Evolutionary conservation across 2,113 vertebrate genomes (phyloP), one percentile per base, ranked within the genome.

Genomic region (Puma concolor): DNA sequence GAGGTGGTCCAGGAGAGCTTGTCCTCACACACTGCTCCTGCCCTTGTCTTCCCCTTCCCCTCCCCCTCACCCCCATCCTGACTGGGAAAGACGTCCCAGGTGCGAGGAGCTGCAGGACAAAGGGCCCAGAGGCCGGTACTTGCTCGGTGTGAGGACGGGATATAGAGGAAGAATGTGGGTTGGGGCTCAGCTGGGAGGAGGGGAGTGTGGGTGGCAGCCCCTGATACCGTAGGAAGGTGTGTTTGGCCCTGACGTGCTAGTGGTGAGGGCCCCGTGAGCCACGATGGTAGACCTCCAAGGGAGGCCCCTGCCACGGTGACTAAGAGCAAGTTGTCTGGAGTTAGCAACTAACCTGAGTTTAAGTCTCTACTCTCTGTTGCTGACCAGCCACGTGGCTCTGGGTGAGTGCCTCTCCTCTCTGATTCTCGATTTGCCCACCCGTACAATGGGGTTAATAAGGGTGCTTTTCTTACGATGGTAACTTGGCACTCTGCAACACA

Each of bases 11-110:
- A n/a, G 95, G 76, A 48, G 66, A 48, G 29, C 16, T 2, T 3
- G 64, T 81, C 27, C 60, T 36, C 27, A 0, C 2, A 2, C 13
- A 0, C 36, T 8, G 21, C 27, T 29, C 19, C 36, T 11, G n/a
- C n/a, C 69, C 60, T 21, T 50, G 44, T 33, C 54, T 41, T 57
- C 25, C 25, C 15, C 11, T n/a, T 9, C 8, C 23, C n/a, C 8
- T 14, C 14, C 8, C 23, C n/a, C 8, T 14, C 14, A 5, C 5
- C 23, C 7, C 41, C 6, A 0, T 60, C 15, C 9, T 29, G 9
- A 1, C 27, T 82, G 81, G 54, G 52, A 41, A 33, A 64, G 38
- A 27, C 0, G 15, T 41, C 71, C n/a, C 25, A 15, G 88, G 77
- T 15, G 0, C 0, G 33, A 16, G 48, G 25, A 12, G 17, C 36